phyloP scores from a whole-genome alignment of 1,140 invertebrate genomes.

The Delia radicum region DNA sequence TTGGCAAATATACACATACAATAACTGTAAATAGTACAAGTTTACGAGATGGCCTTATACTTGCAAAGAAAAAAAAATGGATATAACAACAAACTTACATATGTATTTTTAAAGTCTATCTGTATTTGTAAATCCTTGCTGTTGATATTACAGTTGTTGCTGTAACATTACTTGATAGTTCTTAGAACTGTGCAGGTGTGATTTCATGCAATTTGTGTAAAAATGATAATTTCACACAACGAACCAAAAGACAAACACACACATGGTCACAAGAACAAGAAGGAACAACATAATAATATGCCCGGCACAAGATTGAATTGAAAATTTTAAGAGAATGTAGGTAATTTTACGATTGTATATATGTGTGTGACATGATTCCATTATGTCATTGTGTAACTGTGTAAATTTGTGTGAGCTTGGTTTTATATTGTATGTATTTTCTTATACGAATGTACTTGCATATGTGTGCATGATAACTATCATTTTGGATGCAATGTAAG shows the following conservation, averaged over 20 bases:
- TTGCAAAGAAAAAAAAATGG: neutral
- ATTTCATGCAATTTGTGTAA: neutral
- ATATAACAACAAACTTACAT: too few relatives aligned
- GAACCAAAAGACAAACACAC: neutral
- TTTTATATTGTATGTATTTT: neutral
- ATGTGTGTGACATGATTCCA: neutral
- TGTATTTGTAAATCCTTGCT: neutral
- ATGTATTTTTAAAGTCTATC: neutral
- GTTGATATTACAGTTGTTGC: neutral
- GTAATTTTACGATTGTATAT: neutral
- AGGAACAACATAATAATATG: neutral
- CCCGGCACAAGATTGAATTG: neutral
- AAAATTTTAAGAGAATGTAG: neutral
- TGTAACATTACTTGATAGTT: neutral
- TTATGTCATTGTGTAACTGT: neutral
- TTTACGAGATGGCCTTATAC: neutral
- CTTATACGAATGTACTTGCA: neutral
- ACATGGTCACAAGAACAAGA: neutral
- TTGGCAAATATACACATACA: neutral
- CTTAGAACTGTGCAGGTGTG: neutral
- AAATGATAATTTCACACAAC: neutral
- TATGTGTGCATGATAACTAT: neutral
- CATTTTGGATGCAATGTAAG: constrained; percentile 5
- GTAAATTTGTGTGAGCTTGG: too few relatives aligned
- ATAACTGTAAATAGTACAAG: neutral